These are phyloP conservation scores for Pyrochroa serraticornis DNA, from an alignment of 2,888 invertebrate genomes.

Conservation along the genomic window DNA sequence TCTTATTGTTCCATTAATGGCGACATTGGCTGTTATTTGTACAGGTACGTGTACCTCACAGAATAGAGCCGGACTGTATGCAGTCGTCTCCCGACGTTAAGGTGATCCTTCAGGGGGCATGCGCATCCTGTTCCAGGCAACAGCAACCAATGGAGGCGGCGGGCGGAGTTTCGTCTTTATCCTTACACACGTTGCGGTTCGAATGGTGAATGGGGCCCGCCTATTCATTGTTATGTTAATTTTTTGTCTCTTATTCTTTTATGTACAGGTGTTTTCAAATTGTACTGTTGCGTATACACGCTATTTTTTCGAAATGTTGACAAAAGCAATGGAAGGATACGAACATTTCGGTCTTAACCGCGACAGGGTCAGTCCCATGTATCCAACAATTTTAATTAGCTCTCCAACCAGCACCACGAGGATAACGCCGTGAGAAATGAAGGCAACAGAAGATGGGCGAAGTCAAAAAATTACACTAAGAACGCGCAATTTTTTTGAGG, in stretches of 20 bases:
- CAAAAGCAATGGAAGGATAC: slow-evolving; percentile 33
- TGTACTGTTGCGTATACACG: slow-evolving; percentile 36
- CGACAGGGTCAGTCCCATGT: slow-evolving; percentile 5
- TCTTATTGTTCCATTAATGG: slow-evolving; percentile 20
- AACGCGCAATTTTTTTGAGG: too few relatives aligned
- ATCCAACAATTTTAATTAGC: neutral
- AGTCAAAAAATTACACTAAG: too few relatives aligned
- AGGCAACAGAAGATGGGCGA: too few relatives aligned
- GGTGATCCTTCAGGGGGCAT: slow-evolving; percentile 41
- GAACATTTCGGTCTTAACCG: slow-evolving; percentile 16
- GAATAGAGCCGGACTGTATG: slow-evolving; percentile 54
- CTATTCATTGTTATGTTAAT: slow-evolving; percentile 58
- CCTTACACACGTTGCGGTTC: slow-evolving; percentile 54
- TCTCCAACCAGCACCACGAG: too few relatives aligned
- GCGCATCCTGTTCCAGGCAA: slow-evolving; percentile 41
- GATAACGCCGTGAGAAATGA: too few relatives aligned
- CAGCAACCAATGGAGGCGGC: slow-evolving; percentile 48
- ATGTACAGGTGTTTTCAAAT: slow-evolving; percentile 58
- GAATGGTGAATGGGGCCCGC: slow-evolving; percentile 53
- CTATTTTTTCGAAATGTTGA: slow-evolving; percentile 34
- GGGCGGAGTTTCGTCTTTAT: slow-evolving; percentile 54
- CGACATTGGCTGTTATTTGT: slow-evolving; percentile 22
- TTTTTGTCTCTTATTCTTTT: slow-evolving; percentile 58
- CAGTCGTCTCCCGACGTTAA: slow-evolving; percentile 32
- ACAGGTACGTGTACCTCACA: slow-evolving; percentile 50